Evolutionary conservation across 2,113 vertebrate species (phyloP).

Genomic region (human (Homo sapiens)): DNA sequence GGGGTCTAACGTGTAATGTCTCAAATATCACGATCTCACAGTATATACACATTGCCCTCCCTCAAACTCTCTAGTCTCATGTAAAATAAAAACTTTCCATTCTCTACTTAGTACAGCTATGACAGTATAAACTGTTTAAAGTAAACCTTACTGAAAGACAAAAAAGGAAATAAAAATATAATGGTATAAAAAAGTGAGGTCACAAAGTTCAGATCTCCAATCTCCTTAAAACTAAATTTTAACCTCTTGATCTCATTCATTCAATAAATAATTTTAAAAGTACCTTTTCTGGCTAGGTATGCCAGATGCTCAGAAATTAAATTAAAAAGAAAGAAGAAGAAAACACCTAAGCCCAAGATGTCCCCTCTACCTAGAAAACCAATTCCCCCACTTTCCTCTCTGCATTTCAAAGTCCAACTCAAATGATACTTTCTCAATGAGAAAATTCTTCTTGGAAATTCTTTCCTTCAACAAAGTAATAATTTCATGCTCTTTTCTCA

Average conservation of each 20-base stretch:
- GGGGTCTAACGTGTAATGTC: background rate
- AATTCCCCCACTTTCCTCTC: background rate
- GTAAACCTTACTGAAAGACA: background rate
- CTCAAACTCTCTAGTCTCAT: background rate
- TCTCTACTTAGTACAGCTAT: background rate
- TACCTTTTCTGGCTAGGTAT: background rate
- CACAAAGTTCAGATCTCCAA: background rate
- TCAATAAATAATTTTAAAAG: constrained; percentile 25
- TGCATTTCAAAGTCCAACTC: background rate
- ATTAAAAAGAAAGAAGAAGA: background rate
- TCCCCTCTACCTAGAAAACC: background rate
- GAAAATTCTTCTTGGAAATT: background rate
- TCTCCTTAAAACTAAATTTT: background rate
- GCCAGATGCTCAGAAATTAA: background rate
- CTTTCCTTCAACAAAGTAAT: background rate
- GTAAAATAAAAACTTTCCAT: background rate
- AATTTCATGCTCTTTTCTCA: background rate
- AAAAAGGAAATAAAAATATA: background rate
- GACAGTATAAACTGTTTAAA: background rate
- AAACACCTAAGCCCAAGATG: background rate
- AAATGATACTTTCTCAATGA: background rate
- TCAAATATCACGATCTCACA: background rate
- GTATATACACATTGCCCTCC: background rate
- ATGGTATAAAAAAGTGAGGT: background rate
- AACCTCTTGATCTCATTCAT: background rate